Percentiles rank a stretch among this genome's conserved stretches.
phyloP scores from a whole-genome alignment of 2,797 vertebrate genomes.

The Clarias fuscus region DNA sequence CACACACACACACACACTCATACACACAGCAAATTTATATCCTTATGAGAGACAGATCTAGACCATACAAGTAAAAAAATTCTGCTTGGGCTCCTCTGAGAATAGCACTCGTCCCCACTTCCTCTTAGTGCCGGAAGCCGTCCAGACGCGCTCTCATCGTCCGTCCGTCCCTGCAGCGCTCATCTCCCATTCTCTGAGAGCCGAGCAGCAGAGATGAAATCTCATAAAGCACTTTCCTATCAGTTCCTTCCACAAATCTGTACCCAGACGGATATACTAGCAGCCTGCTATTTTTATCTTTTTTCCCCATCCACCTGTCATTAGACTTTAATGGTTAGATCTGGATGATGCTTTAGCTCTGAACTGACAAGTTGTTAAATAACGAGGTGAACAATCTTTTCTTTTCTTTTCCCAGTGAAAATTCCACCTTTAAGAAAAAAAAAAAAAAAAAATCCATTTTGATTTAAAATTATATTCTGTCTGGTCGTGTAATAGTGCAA shows the following conservation, averaged over 20 bases:
- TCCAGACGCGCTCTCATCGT: slow-evolving; percentile 38
- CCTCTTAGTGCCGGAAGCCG: slow-evolving; percentile 42
- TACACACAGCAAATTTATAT: neutral
- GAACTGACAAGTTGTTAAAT: slow-evolving; percentile 46
- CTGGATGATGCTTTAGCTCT: slow-evolving; percentile 40
- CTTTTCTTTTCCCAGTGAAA: neutral
- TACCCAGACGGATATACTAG: slow-evolving; percentile 10
- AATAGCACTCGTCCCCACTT: slow-evolving; percentile 49
- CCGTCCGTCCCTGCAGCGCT: slow-evolving; percentile 29
- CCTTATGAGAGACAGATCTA: slow-evolving; percentile 39
- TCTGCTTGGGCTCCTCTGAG: slow-evolving; percentile 46
- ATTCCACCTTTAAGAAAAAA: neutral
- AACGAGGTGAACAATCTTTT: slow-evolving; percentile 8
- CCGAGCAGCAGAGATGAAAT: slow-evolving; percentile 31
- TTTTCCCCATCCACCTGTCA: slow-evolving; percentile 46
- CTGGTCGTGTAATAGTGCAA: neutral
- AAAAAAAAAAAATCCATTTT: neutral
- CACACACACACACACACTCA: neutral
- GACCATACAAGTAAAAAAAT: slow-evolving; percentile 46
- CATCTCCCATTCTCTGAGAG: slow-evolving; percentile 11
- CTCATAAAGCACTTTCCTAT: slow-evolving; percentile 46
- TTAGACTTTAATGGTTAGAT: slow-evolving; percentile 37
- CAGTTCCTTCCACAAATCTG: slow-evolving; percentile 41
- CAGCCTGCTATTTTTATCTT: slow-evolving; percentile 45
- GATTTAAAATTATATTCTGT: slow-evolving; percentile 2